Conservation (phyloP, 2,113 vertebrate genomes). For the Podarcis cretensis region DNA sequence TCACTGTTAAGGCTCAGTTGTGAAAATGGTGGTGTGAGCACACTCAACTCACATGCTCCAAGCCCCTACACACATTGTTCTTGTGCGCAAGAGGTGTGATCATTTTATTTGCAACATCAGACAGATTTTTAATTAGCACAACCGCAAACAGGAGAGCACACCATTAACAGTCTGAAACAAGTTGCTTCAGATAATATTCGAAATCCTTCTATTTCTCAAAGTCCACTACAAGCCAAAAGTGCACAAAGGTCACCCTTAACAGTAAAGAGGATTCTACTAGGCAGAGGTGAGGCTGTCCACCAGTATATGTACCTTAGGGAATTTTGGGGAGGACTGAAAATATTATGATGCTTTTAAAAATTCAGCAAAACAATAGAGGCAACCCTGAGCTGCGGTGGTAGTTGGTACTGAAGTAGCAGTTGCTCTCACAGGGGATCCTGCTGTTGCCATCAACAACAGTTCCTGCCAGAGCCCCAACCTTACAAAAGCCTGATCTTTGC, state of each 20-base stretch:
- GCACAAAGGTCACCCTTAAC: background rate
- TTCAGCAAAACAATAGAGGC: background rate
- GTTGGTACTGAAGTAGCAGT: background rate
- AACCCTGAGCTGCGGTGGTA: background rate
- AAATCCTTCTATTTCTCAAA: background rate
- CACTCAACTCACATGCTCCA: background rate
- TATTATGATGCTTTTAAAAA: background rate
- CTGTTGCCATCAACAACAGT: background rate
- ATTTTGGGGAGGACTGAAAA: background rate
- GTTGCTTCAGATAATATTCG: background rate
- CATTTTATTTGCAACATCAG: background rate
- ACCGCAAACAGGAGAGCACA: background rate
- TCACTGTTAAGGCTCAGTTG: no score
- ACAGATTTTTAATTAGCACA: background rate
- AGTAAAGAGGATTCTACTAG: background rate
- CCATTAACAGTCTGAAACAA: background rate
- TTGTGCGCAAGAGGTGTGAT: background rate
- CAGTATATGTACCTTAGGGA: background rate
- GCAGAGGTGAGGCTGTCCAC: accelerated
- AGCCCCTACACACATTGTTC: background rate
- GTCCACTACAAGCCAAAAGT: background rate
- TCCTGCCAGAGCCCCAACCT: accelerated
- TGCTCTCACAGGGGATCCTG: background rate
- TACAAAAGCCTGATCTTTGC: background rate
- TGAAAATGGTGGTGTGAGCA: background rate